Evolutionary conservation across 2,888 invertebrate species (phyloP), one percentile per base, ranked within the genome.

Genomic region (Petrophora chlorosata): DNA sequence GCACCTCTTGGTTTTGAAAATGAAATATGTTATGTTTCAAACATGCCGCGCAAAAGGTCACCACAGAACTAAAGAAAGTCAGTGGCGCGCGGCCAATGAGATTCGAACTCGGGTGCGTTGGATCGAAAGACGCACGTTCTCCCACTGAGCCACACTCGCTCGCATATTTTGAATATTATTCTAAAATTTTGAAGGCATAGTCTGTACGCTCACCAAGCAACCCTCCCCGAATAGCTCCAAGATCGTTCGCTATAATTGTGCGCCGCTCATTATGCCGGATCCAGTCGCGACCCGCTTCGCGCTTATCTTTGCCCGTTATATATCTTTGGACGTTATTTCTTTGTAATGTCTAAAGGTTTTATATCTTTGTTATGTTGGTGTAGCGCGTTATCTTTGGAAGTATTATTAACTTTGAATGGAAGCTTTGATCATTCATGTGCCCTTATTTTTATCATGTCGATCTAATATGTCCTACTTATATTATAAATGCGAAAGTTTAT

Each of bases 211-310:
- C 41, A 39, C 38, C 5, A 32, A 10, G 7, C 14, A 42, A 42
- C 56, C 57, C 59, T 41, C 51, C 58, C 59, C 65, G 58, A 66
- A 50, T 59, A 47, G 60, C 76, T 81, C 82, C 73, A 89, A 90
- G 90, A 90, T 89, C 86, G 77, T 73, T 88, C 87, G 81, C 70
- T 82, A 74, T 88, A 89, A 90, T 89, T 88, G 89, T 84, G 82
- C 74, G 77, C 82, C 85, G 80, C 85, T 88, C 87, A 88, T 90
- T 89, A 89, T 80, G 76, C 79, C 74, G 79, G 82, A 82, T 85
- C 85, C 85, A 85, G 82, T 78, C 63, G 70, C 78, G 72, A 81
- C 83, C 85, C 84, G 79, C 67, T 82, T 76, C 63, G 53, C 59
- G 70, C 82, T 89, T 88, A 89, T 89, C 88, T 88, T 83, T 79